Evolutionary conservation across 1,140 invertebrate species (phyloP).

Genomic region (Drosophila insularis): DNA sequence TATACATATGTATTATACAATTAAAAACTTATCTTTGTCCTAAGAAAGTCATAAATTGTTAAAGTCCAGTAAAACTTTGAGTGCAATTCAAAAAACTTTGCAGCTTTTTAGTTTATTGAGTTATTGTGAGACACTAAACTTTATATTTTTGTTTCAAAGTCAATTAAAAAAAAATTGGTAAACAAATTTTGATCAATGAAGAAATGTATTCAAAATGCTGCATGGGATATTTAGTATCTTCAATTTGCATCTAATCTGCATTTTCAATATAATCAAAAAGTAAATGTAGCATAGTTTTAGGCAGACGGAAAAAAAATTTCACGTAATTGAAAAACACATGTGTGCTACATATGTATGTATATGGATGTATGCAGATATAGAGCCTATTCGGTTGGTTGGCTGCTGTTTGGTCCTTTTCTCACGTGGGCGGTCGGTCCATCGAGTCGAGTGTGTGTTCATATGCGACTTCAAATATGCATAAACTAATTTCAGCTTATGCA

Average conservation of each 20-base stretch:
- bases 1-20: no score
- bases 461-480: conserved; percentile 61
- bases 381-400: neutral
- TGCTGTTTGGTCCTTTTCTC: neutral
- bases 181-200: neutral
- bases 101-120: neutral
- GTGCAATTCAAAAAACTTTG: neutral
- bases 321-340: conserved; percentile 24
- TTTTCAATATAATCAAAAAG: neutral
- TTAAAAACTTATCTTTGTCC: no score
- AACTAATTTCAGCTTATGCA: conserved; percentile 67
- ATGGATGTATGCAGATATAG: neutral
- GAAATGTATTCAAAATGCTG: neutral
- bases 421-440: neutral
- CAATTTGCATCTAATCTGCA: neutral
- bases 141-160: neutral
- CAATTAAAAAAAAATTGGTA: neutral
- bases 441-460: conserved; percentile 14
- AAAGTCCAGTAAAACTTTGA: no score
- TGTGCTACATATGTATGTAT: neutral
- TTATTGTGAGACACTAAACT: neutral
- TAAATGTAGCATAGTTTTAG: conserved; percentile 7
- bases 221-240: neutral
- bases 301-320: neutral
- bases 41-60: no score